These are phyloP conservation scores for Oryzaephilus surinamensis DNA, from an alignment of 1,140 invertebrate genomes.

Conservation along the genomic window DNA sequence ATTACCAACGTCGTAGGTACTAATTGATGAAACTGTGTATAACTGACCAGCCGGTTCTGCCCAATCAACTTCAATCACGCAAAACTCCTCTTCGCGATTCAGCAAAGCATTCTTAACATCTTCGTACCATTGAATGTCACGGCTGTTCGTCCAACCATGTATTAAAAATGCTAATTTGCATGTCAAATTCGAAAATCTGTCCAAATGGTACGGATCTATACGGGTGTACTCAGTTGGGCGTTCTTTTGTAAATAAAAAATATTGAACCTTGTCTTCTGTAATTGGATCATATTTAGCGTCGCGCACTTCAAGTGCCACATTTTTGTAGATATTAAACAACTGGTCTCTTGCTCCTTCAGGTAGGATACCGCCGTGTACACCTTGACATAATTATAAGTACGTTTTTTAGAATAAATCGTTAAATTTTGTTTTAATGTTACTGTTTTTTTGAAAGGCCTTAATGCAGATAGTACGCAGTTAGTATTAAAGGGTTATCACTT, in stretches of 20 bases:
- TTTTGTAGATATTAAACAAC: slow-evolving; percentile 15
- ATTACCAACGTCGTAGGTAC: slow-evolving; percentile 34
- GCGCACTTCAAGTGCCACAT: slow-evolving; percentile 15
- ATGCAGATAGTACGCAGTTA: no score
- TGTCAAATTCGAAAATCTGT: slow-evolving; percentile 10
- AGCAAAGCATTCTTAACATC: slow-evolving; percentile 43
- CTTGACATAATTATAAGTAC: no score
- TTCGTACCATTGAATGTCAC: slow-evolving; percentile 31
- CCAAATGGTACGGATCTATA: slow-evolving; percentile 13
- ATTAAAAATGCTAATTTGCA: slow-evolving; percentile 35
- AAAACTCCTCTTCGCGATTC: slow-evolving; percentile 39
- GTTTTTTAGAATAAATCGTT: no score
- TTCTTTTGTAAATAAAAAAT: slow-evolving; percentile 16
- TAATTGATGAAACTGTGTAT: slow-evolving; percentile 23
- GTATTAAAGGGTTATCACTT: no score
- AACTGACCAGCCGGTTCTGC: slow-evolving; percentile 40
- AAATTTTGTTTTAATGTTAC: no score
- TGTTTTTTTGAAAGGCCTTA: no score
- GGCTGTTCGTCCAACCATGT: slow-evolving; percentile 44
- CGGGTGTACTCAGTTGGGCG: slow-evolving; percentile 12
- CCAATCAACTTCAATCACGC: slow-evolving; percentile 58
- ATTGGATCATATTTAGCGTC: slow-evolving; percentile 14
- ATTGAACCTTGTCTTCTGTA: slow-evolving; percentile 15
- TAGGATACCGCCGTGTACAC: no score
- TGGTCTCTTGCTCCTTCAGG: no score